phyloP scores from a whole-genome alignment of 2,888 invertebrate species.

The Mythimna albipuncta region DNA sequence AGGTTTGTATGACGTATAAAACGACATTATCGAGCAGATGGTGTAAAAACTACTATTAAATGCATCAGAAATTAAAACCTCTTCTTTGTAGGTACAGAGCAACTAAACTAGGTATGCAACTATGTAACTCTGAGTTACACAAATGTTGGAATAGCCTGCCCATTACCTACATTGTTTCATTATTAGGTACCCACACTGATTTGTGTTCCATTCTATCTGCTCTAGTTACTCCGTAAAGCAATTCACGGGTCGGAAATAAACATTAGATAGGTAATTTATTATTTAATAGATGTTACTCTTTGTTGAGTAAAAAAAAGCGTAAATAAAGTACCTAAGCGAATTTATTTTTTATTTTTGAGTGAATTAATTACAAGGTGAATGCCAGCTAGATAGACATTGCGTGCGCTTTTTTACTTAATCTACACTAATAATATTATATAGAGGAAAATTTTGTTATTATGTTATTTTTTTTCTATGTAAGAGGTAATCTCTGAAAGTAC shows the following conservation, averaged over 20 bases:
- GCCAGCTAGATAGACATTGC: not conserved
- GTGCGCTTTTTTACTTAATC: not conserved
- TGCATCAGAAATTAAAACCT: too few relatives aligned
- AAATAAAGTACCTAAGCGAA: constrained; percentile 3
- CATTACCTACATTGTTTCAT: constrained; percentile 11
- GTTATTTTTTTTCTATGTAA: too few relatives aligned
- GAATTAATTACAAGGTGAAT: constrained; percentile 21
- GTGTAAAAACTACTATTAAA: too few relatives aligned
- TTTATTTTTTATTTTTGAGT: constrained; percentile 8
- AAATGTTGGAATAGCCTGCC: not conserved
- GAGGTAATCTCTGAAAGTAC: too few relatives aligned
- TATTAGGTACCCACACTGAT: constrained; percentile 5
- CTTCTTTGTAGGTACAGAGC: too few relatives aligned
- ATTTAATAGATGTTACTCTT: constrained; percentile 29
- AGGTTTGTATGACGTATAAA: too few relatives aligned
- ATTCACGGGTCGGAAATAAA: not conserved
- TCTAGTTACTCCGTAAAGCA: constrained; percentile 42
- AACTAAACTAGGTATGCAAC: too few relatives aligned
- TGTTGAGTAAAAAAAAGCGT: constrained; percentile 12
- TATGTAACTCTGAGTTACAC: constrained; percentile 2
- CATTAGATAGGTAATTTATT: constrained; percentile 1
- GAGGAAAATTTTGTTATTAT: too few relatives aligned
- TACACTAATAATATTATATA: too few relatives aligned
- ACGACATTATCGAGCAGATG: too few relatives aligned
- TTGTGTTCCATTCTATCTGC: constrained; percentile 15